Percentiles rank a stretch among this genome's conserved stretches.
These are phyloP conservation scores for Nasua narica DNA, from an alignment of 2,797 vertebrate genomes.

Conservation along the genomic window DNA sequence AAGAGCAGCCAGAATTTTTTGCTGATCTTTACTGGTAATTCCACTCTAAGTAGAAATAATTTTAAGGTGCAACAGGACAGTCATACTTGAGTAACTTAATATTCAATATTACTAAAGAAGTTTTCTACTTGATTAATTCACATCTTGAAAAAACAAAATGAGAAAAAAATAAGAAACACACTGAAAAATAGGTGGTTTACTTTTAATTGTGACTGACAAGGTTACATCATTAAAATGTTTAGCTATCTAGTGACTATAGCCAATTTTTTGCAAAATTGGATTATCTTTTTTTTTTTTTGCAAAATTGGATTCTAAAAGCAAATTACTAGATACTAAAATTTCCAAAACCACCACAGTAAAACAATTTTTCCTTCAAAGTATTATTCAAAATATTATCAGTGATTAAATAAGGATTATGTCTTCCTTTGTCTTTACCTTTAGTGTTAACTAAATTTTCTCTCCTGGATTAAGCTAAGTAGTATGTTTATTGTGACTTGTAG, in stretches of 20 bases:
- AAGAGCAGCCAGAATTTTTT: conserved; percentile 87
- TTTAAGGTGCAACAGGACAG: conserved; percentile 15
- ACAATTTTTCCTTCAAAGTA: conserved; percentile 21
- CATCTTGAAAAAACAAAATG: conserved; percentile 20
- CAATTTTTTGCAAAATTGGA: neutral
- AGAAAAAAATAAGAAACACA: conserved; percentile 12
- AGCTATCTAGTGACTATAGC: neutral
- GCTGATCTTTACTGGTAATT: conserved; percentile 87
- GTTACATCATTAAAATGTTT: conserved; percentile 18
- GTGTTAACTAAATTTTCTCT: conserved; percentile 29
- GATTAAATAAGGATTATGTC: neutral
- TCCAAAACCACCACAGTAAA: neutral
- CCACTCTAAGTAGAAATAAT: conserved; percentile 87
- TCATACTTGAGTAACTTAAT: conserved; percentile 24
- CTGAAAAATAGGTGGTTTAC: neutral
- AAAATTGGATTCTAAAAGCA: conserved; percentile 1
- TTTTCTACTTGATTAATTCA: conserved; percentile 30
- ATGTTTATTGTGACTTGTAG: conserved; percentile 20
- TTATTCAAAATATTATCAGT: conserved; percentile 30
- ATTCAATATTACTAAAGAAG: conserved; percentile 3
- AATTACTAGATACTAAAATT: conserved; percentile 34
- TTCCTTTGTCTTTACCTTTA: neutral
- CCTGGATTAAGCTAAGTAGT: neutral
- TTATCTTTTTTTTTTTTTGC: neutral
- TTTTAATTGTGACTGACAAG: neutral